Evolutionary conservation across 2,797 vertebrate genomes (phyloP).

Genomic region (Thalassophryne amazonica): DNA sequence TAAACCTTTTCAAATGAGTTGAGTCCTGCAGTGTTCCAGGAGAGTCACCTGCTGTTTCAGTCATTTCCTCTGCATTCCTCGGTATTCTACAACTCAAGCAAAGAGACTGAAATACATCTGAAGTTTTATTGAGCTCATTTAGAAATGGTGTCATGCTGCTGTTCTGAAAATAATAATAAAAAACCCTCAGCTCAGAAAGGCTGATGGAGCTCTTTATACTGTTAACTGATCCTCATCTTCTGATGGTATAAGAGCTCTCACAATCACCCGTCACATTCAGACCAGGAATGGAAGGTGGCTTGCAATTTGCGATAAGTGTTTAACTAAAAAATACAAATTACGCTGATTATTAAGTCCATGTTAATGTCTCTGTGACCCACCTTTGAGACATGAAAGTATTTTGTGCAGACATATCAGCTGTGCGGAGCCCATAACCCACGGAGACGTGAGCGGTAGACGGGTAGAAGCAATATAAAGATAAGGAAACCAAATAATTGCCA

Average conservation of each 20-base stretch:
- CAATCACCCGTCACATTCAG: slow-evolving; percentile 27
- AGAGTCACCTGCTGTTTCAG: background rate
- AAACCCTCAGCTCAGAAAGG: slow-evolving; percentile 1
- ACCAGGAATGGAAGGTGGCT: slow-evolving; percentile 27
- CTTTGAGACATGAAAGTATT: slow-evolving; percentile 1
- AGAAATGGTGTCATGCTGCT: background rate
- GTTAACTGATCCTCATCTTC: slow-evolving; percentile 19
- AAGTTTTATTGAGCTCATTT: background rate
- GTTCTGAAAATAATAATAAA: slow-evolving; percentile 4
- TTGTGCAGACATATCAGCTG: no score
- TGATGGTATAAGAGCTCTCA: slow-evolving; percentile 21
- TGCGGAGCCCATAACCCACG: background rate
- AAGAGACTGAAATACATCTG: background rate
- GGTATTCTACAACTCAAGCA: background rate
- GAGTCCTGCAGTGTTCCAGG: background rate
- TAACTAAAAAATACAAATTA: slow-evolving; percentile 17
- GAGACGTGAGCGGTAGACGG: no score
- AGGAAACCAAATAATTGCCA: no score
- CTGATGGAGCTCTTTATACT: slow-evolving; percentile 11
- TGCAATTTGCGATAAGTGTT: slow-evolving; percentile 14
- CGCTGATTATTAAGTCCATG: slow-evolving; percentile 10
- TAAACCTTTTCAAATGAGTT: slow-evolving; percentile 16
- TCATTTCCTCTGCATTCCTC: background rate
- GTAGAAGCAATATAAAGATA: no score
- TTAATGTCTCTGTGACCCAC: background rate